These are phyloP conservation scores for Apogon hyalosoma DNA, from an alignment of 2,797 vertebrate species.

Conservation along the genomic window DNA sequence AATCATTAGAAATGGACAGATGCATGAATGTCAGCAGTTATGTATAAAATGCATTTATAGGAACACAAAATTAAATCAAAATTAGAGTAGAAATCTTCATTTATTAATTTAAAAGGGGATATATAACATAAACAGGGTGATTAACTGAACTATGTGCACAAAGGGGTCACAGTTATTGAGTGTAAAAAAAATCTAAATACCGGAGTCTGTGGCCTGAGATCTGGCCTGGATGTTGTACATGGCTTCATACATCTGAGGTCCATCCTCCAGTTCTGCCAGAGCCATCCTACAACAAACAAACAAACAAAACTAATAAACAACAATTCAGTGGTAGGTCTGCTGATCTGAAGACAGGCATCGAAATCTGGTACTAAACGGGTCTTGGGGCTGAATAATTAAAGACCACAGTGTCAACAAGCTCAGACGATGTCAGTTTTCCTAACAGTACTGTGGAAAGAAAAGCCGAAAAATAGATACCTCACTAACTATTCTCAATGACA, in stretches of 20 bases:
- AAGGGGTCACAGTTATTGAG: neutral
- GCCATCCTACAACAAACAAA: constrained; percentile 61
- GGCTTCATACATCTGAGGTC: constrained; percentile 89
- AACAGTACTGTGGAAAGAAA: too few species aligned
- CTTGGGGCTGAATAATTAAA: too few species aligned
- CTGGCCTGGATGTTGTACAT: constrained; percentile 93
- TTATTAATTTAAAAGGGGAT: neutral
- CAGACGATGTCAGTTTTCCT: too few species aligned
- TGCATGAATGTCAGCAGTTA: constrained; percentile 3
- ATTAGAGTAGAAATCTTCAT: neutral
- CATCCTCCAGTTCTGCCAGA: constrained; percentile 82
- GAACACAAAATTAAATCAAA: neutral
- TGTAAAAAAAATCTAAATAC: constrained; percentile 69
- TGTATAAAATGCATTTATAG: constrained; percentile 1
- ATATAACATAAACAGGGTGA: neutral
- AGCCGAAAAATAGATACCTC: too few species aligned
- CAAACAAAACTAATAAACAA: constrained; percentile 6
- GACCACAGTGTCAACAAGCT: too few species aligned
- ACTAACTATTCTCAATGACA: too few species aligned
- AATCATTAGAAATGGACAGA: constrained; percentile 10
- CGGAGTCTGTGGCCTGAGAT: constrained; percentile 82
- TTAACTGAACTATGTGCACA: neutral
- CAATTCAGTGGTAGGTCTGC: too few species aligned
- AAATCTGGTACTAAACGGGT: too few species aligned
- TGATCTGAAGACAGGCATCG: too few species aligned